Evolutionary conservation across 2,797 vertebrate species (phyloP).

Genomic region (Lacerta agilis): DNA sequence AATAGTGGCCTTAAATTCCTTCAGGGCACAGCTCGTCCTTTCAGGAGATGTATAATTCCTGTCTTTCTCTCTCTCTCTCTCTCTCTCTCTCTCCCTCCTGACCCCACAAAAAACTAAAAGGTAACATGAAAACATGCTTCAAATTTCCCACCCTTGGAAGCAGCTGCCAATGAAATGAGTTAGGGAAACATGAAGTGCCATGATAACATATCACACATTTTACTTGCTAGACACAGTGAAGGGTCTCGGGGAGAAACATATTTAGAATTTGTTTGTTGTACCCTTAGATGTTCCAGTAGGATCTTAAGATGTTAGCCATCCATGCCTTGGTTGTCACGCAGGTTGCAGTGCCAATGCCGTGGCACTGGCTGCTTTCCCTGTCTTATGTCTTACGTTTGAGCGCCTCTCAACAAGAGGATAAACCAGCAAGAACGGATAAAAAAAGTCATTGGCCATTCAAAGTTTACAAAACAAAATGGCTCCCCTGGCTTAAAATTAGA

Average conservation of each 20-base stretch:
- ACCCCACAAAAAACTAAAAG: neutral
- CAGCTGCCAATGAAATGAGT: neutral
- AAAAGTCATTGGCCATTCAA: neutral
- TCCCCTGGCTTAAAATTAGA: neutral
- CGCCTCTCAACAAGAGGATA: neutral
- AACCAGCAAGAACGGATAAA: neutral
- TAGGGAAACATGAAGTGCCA: neutral
- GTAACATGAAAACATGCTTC: neutral
- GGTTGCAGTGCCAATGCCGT: neutral
- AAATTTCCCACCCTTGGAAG: neutral
- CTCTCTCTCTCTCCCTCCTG: neutral
- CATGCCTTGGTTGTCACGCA: neutral
- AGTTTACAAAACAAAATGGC: neutral
- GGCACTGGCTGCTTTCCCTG: neutral
- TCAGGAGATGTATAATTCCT: neutral
- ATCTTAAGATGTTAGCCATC: neutral
- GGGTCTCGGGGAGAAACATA: neutral
- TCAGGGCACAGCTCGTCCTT: no score
- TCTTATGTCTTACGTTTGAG: neutral
- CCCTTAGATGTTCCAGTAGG: neutral
- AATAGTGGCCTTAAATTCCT: no score
- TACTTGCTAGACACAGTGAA: neutral
- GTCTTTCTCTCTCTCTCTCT: no score
- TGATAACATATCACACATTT: neutral
- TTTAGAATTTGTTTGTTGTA: neutral